Evolutionary conservation across 2,797 vertebrate species (phyloP).

Genomic region (Helicolenus hilgendorfi): DNA sequence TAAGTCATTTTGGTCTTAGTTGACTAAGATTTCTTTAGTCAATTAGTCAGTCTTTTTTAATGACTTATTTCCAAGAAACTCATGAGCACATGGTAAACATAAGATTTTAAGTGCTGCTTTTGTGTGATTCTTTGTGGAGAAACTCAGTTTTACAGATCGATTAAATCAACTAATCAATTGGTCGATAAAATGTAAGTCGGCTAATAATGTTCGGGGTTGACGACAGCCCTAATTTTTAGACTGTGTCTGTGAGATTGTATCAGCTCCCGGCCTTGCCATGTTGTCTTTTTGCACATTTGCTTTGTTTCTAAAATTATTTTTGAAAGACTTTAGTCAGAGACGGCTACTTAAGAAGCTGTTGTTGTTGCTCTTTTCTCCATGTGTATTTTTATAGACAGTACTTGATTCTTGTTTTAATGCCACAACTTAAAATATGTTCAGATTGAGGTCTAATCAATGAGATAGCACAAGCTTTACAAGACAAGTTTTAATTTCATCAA

Average conservation of each 20-base stretch:
- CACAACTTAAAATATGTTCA: neutral
- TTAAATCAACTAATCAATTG: too few species aligned
- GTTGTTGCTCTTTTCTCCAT: neutral
- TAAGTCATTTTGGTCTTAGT: neutral
- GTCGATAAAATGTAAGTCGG: too few species aligned
- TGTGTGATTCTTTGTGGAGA: too few species aligned
- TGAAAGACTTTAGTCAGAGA: neutral
- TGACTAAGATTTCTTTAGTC: neutral
- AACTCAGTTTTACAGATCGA: too few species aligned
- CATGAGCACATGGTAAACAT: too few species aligned
- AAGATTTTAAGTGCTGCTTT: too few species aligned
- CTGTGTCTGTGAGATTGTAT: slow-evolving; percentile 70
- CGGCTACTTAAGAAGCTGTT: neutral
- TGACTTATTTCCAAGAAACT: too few species aligned
- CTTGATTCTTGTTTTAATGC: neutral
- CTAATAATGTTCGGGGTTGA: too few species aligned
- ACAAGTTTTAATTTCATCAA: neutral
- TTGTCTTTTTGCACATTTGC: slow-evolving; percentile 22
- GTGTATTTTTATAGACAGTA: neutral
- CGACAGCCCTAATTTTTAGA: too few species aligned
- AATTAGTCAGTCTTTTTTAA: too few species aligned
- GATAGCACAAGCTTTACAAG: neutral
- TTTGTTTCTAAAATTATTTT: neutral
- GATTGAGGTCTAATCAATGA: neutral
- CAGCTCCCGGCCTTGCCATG: slow-evolving; percentile 57